Evolutionary conservation across 2,113 vertebrate genomes (phyloP).

Genomic region (Poeciliopsis occidentalis): DNA sequence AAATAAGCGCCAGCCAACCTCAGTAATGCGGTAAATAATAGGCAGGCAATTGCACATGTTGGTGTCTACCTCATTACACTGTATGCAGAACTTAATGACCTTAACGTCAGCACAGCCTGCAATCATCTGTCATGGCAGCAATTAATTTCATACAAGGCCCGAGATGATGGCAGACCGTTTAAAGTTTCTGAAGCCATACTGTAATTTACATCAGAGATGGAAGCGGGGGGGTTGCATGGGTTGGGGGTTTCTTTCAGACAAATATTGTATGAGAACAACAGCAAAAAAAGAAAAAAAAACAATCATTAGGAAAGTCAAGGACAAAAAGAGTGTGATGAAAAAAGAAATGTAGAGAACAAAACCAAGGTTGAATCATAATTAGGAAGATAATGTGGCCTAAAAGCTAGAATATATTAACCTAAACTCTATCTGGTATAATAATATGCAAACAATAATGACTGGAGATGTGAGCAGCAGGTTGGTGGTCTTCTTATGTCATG

Average conservation of each 20-base stretch:
- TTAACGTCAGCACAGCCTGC: conserved; percentile 72
- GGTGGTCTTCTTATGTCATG: conserved; percentile 4
- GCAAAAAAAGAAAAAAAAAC: conserved; percentile 71
- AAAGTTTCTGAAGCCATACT: conserved; percentile 63
- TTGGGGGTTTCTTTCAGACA: conserved; percentile 54
- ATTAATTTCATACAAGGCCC: conserved; percentile 74
- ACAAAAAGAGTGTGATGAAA: conserved; percentile 40
- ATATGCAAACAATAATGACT: conserved; percentile 39
- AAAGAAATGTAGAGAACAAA: conserved; percentile 34
- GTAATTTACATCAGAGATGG: conserved; percentile 58
- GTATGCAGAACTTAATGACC: conserved; percentile 81
- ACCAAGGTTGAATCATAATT: conserved; percentile 68
- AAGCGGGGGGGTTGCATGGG: background rate
- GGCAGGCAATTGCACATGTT: conserved; percentile 72
- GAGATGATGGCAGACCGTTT: conserved; percentile 63
- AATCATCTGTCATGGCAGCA: conserved; percentile 80
- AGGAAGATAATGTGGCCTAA: conserved; percentile 58
- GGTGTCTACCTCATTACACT: conserved; percentile 78
- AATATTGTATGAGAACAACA: conserved; percentile 67
- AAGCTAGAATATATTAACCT: conserved; percentile 60
- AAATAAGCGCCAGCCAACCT: conserved; percentile 75
- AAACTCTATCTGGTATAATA: conserved; percentile 49
- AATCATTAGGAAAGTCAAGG: conserved; percentile 73
- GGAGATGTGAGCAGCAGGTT: conserved; percentile 29
- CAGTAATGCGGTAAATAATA: conserved; percentile 85